These are phyloP conservation scores for Paramormyrops hopkinsi DNA, from an alignment of 2,797 vertebrate species.

Conservation along the genomic window DNA sequence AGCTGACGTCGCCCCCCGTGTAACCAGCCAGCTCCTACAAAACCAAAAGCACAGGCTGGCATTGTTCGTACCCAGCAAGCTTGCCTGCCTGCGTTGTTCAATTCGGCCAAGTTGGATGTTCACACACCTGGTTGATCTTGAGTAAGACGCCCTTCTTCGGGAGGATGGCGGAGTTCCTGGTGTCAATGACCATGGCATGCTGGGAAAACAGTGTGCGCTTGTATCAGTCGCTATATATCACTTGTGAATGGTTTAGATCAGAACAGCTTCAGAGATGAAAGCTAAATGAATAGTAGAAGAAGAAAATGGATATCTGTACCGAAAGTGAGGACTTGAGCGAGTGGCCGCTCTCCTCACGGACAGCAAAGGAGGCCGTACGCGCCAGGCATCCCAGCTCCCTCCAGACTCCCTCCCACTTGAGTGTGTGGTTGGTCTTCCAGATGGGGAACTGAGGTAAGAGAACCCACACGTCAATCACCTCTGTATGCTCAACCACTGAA, in stretches of 20 bases:
- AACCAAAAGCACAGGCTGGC: background rate
- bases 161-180: constrained; percentile 84
- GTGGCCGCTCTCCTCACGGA: constrained; percentile 91
- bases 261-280: background rate
- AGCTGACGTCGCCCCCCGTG: constrained; percentile 83
- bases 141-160: constrained; percentile 83
- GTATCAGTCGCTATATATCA: background rate
- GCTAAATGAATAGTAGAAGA: background rate
- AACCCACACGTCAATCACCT: background rate
- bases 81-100: background rate
- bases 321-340: constrained; percentile 87
- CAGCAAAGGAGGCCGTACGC: constrained; percentile 87
- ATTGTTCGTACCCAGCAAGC: background rate
- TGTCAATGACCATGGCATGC: constrained; percentile 87
- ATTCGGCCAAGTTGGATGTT: background rate
- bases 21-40: constrained; percentile 86
- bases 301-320: constrained; percentile 51
- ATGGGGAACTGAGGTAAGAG: constrained; percentile 73
- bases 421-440: constrained; percentile 75
- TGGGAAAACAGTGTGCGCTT: constrained; percentile 40
- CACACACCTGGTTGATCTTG: constrained; percentile 83
- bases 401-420: constrained; percentile 98
- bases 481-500: background rate
- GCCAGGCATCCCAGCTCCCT: constrained; percentile 87
- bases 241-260: background rate